phyloP scores from a whole-genome alignment of 2,113 vertebrate genomes.

The Eclectus roratus region DNA sequence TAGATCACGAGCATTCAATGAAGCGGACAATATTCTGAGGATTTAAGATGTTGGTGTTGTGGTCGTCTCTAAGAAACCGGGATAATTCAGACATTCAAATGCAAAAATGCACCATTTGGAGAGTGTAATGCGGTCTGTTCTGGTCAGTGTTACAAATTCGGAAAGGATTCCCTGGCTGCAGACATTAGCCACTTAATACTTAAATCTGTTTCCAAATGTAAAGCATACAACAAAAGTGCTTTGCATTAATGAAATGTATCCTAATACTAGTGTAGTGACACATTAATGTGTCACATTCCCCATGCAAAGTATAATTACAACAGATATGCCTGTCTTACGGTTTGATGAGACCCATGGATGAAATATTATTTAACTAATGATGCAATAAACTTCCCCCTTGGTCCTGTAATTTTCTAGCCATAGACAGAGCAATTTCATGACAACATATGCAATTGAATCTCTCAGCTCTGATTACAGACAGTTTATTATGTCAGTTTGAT shows the following conservation, averaged over 20 bases:
- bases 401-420: not conserved
- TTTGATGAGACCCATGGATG: slow-evolving; percentile 52
- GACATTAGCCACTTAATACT: slow-evolving; percentile 86
- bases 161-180: slow-evolving; percentile 82
- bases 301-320: slow-evolving; percentile 78
- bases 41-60: slow-evolving; percentile 92
- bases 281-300: slow-evolving; percentile 67
- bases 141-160: slow-evolving; percentile 86
- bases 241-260: slow-evolving; percentile 79
- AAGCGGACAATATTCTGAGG: slow-evolving; percentile 90
- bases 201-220: slow-evolving; percentile 89
- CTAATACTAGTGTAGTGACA: slow-evolving; percentile 55
- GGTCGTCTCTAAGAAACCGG: slow-evolving; percentile 86
- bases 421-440: slow-evolving; percentile 34
- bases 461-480: not conserved
- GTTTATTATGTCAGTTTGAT: not conserved
- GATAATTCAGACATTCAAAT: slow-evolving; percentile 92
- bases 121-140: slow-evolving; percentile 87
- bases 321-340: slow-evolving; percentile 54
- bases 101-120: slow-evolving; percentile 87
- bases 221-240: slow-evolving; percentile 83
- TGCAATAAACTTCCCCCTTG: slow-evolving; percentile 21
- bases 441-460: not conserved
- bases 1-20: slow-evolving; percentile 89
- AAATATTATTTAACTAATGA: slow-evolving; percentile 67